Percentiles rank a stretch among this genome's conserved stretches.
phyloP scores from a whole-genome alignment of 2,113 vertebrate genomes.

The Takifugu flavidus region DNA sequence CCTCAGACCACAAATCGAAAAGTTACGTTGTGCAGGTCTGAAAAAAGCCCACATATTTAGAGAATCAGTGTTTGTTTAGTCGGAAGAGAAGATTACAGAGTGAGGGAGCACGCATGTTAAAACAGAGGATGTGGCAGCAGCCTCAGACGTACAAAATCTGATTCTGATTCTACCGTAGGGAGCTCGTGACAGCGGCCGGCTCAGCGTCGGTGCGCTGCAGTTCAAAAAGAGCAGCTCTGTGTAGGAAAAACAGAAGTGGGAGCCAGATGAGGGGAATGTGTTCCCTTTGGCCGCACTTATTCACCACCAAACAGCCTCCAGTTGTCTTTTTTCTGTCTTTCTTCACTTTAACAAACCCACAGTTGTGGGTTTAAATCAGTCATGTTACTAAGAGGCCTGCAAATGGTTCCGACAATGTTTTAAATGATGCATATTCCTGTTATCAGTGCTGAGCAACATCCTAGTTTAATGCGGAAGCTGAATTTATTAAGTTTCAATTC shows the following conservation, averaged over 20 bases:
- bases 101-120: constrained; percentile 2
- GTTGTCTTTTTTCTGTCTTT: constrained; percentile 6
- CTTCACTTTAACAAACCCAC: constrained; percentile 36
- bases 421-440: too few species aligned
- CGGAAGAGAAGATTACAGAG: background rate
- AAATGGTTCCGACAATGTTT: constrained; percentile 7
- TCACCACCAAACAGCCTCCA: constrained; percentile 26
- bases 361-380: constrained; percentile 18
- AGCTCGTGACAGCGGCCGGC: constrained; percentile 14
- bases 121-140: constrained; percentile 27
- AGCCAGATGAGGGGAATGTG: constrained; percentile 43
- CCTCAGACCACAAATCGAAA: background rate
- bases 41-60: background rate
- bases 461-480: background rate
- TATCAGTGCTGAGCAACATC: background rate
- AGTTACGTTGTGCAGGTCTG: background rate
- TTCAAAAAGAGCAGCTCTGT: constrained; percentile 28
- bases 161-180: constrained; percentile 9
- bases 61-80: background rate
- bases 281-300: constrained; percentile 45
- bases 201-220: background rate
- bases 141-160: too few species aligned
- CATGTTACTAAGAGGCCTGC: constrained; percentile 14
- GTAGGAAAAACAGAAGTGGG: constrained; percentile 23
- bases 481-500: background rate